These are phyloP conservation scores for Mormyrus iriodes DNA, from an alignment of 2,113 vertebrate genomes.

Conservation along the genomic window DNA sequence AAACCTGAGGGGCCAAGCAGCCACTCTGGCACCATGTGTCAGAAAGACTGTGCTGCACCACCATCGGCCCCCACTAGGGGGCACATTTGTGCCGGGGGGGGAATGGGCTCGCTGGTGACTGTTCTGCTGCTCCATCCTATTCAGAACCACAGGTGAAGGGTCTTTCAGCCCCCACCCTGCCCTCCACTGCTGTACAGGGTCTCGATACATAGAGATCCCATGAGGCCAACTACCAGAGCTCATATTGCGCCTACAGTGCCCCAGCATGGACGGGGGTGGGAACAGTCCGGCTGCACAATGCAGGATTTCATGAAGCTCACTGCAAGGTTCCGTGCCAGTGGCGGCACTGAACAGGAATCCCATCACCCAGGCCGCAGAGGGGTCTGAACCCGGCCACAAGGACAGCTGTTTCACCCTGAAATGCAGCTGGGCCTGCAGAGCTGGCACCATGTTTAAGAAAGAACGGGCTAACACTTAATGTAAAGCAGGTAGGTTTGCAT, in stretches of 20 bases:
- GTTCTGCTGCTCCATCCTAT: not conserved
- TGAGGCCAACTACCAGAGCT: not conserved
- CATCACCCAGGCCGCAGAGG: not conserved
- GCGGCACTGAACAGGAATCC: not conserved
- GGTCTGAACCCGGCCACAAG: not conserved
- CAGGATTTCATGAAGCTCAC: not conserved
- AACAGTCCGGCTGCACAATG: not conserved
- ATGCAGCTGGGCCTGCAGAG: not conserved
- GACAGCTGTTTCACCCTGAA: not conserved
- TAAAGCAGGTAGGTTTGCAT: not conserved
- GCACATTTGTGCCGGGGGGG: not conserved
- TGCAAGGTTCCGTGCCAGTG: not conserved
- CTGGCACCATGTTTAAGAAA: not conserved
- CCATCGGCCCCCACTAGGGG: not conserved
- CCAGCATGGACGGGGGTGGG: too few relatives aligned
- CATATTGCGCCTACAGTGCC: too few relatives aligned
- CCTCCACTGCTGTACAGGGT: not conserved
- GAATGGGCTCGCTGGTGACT: too few relatives aligned
- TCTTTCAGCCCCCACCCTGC: not conserved
- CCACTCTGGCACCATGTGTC: not conserved
- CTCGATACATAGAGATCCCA: not conserved
- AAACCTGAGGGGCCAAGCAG: constrained; percentile 25
- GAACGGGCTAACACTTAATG: not conserved
- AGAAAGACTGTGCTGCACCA: not conserved
- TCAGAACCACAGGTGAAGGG: not conserved